phyloP scores from a whole-genome alignment of 2,797 vertebrate species.

The Semaprochilodus insignis region DNA sequence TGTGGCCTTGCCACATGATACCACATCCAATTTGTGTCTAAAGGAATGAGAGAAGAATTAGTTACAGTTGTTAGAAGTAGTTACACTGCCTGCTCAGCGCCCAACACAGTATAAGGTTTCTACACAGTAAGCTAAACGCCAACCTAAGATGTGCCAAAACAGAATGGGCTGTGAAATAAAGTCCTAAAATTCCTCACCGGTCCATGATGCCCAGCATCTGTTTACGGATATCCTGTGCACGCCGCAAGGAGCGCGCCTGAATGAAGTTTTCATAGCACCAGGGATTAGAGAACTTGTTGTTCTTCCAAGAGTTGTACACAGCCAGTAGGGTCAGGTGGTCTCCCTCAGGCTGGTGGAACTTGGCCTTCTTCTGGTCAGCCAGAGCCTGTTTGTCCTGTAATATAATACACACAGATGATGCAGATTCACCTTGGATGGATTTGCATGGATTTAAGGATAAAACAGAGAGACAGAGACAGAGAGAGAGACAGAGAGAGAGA shows the following conservation, averaged over 20 bases:
- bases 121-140: neutral
- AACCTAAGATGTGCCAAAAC: neutral
- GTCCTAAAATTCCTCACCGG: slow-evolving; percentile 75
- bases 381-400: slow-evolving; percentile 95
- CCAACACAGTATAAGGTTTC: neutral
- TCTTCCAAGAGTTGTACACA: slow-evolving; percentile 99
- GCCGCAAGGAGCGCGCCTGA: slow-evolving; percentile 92
- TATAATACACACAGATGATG: neutral
- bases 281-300: slow-evolving; percentile 98
- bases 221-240: slow-evolving; percentile 97
- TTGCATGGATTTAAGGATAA: slow-evolving; percentile 7
- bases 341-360: slow-evolving; percentile 97
- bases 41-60: neutral
- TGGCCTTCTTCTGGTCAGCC: slow-evolving; percentile 98
- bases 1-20: slow-evolving; percentile 96
- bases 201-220: slow-evolving; percentile 99
- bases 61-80: no score
- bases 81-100: neutral
- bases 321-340: slow-evolving; percentile 96
- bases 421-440: neutral
- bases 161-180: neutral
- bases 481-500: no score
- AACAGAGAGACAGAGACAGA: neutral
- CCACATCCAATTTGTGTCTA: slow-evolving; percentile 97
- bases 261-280: slow-evolving; percentile 99